Evolutionary conservation across 2,888 invertebrate genomes (phyloP).

Genomic region (Cyclophora albipunctata): DNA sequence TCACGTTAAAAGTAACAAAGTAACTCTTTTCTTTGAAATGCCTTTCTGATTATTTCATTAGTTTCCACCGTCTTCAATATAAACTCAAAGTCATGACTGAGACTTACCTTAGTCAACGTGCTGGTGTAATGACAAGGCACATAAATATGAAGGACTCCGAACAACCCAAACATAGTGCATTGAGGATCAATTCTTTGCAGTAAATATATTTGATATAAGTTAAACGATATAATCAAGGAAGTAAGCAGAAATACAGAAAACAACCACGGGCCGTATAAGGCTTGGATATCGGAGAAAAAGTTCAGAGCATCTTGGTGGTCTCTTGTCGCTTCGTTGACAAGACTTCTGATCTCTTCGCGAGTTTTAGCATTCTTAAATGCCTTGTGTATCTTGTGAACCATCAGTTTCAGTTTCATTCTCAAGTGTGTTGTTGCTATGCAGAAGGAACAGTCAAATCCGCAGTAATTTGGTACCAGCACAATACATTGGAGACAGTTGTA

Average conservation of each 20-base stretch:
- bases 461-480: slow-evolving; percentile 37
- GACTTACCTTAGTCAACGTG: slow-evolving; percentile 40
- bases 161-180: slow-evolving; percentile 39
- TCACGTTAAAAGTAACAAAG: no score
- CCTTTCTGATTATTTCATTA: no score
- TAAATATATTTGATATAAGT: slow-evolving; percentile 45
- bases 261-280: slow-evolving; percentile 48
- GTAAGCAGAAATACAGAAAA: slow-evolving; percentile 43
- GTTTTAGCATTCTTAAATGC: slow-evolving; percentile 34
- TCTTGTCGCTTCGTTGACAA: slow-evolving; percentile 34
- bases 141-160: slow-evolving; percentile 43
- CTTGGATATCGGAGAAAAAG: slow-evolving; percentile 39
- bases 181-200: slow-evolving; percentile 37
- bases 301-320: slow-evolving; percentile 45
- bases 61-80: no score
- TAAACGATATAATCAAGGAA: slow-evolving; percentile 44
- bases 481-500: slow-evolving; percentile 40
- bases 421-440: slow-evolving; percentile 51
- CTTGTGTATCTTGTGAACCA: slow-evolving; percentile 34
- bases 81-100: no score
- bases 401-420: slow-evolving; percentile 45
- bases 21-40: no score
- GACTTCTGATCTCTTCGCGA: slow-evolving; percentile 26
- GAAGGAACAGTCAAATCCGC: slow-evolving; percentile 52
- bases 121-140: slow-evolving; percentile 49